Conservation (phyloP, 1,140 invertebrate genomes). For the Chironomus striatipennis region DNA sequence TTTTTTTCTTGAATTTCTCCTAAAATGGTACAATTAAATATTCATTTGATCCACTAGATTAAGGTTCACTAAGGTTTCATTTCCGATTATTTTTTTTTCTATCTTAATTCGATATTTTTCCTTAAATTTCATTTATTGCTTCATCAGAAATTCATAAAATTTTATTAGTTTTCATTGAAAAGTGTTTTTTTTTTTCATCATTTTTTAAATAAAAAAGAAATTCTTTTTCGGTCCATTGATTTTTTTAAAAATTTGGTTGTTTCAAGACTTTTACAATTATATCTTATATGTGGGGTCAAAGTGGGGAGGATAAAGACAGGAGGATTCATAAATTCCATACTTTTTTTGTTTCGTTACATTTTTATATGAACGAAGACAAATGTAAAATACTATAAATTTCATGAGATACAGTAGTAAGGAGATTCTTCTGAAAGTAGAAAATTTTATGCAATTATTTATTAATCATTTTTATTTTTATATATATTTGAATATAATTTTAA, state of each 20-base stretch:
- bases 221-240: background rate
- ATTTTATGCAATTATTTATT: background rate
- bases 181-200: background rate
- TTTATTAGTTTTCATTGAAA: background rate
- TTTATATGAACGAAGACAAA: background rate
- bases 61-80: constrained; percentile 20
- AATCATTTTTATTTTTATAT: too few relatives aligned
- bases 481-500: background rate
- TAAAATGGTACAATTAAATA: constrained; percentile 6
- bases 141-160: background rate
- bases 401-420: constrained; percentile 18
- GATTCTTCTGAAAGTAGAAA: constrained; percentile 19
- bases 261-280: background rate
- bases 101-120: constrained; percentile 16
- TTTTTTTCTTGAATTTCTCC: background rate
- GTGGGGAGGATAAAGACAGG: background rate
- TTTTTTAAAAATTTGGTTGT: background rate
- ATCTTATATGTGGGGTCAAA: background rate
- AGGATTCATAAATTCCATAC: background rate
- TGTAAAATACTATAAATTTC: constrained; percentile 10
- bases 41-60: constrained; percentile 20
- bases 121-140: constrained; percentile 19
- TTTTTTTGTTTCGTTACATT: background rate
- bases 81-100: background rate
- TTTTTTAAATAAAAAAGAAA: background rate